Evolutionary conservation across 2,113 vertebrate genomes (phyloP).

Genomic region (Oreochromis tanganicae): DNA sequence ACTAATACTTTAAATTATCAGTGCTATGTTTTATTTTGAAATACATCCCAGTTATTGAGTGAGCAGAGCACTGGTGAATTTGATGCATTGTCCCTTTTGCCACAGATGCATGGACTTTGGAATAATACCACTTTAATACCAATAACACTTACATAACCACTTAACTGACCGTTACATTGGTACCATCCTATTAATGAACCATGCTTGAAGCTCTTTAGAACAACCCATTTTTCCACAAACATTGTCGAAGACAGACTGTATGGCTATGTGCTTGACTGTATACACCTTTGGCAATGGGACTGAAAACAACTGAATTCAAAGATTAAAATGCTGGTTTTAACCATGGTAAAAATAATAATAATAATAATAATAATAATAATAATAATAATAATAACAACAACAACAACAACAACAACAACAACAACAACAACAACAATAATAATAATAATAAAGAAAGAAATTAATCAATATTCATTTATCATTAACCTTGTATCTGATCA

Average conservation of each 20-base stretch:
- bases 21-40: not conserved
- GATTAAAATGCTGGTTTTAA: not conserved
- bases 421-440: no score
- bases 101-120: not conserved
- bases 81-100: not conserved
- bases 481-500: not conserved
- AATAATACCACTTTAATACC: not conserved
- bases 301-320: not conserved
- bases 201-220: not conserved
- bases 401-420: no score
- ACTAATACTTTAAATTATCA: not conserved
- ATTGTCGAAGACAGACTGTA: rapidly evolving
- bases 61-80: not conserved
- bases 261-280: not conserved
- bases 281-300: not conserved
- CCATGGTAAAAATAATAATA: rapidly evolving
- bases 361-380: no score
- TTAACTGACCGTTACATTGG: not conserved
- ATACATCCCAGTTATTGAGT: not conserved
- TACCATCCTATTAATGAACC: not conserved
- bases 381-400: no score
- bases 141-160: not conserved
- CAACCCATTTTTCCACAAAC: not conserved
- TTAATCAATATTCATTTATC: rapidly evolving
- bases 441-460: not conserved